Base-by-base conservation (phyloP, 2,888 invertebrate genomes). In the Altica lythri region DNA sequence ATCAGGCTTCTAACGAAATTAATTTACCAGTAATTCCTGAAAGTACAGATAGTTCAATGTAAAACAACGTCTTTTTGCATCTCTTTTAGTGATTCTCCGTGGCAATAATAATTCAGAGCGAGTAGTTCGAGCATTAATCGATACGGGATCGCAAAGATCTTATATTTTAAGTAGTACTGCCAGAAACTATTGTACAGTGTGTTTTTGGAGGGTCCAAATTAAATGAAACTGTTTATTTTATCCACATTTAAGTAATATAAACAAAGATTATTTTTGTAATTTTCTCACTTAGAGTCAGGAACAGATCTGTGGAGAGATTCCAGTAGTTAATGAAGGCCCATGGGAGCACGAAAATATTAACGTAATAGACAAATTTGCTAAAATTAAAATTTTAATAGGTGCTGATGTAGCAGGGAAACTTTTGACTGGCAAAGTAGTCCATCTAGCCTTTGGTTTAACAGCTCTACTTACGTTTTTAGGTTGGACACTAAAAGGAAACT, bases 381-480 rank as follows among this genome's bases (percentile, higher is more conserved):
- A 56, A 0, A 60, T 68, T 10, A 54, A 60, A 13, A 25, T 68
- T 16, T 45, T 64, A 5, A 66, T 68, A 9, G 68, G 66, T 10
- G 61, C 65, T 1, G 68, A 67, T 55, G 42, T 64, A n/a, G 53
- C 57, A 2, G 68, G 64, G 4, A 64, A 65, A 59, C 30, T 69
- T 22, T 43, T 60, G 4, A 64, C 63, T 6, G 66, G 64, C 30
- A 57, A 53, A 19, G 51, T 53, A 27, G 25, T 57, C 13, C 45
- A 60, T 12, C 9, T 27, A 66, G 62, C 5, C 40, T 66, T 2
- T 59, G 62, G n/a, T n/a, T n/a, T n/a, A n/a, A n/a, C n/a, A 8
- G 64, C 62, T 2, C 37, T 65, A 4, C 54, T 69, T 17, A 64
- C 65, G 0, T 16, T 18, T 46, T 49, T 46, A 14, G 46, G 35